phyloP scores from a whole-genome alignment of 1,140 invertebrate genomes.

The Diabrotica virgifera region DNA sequence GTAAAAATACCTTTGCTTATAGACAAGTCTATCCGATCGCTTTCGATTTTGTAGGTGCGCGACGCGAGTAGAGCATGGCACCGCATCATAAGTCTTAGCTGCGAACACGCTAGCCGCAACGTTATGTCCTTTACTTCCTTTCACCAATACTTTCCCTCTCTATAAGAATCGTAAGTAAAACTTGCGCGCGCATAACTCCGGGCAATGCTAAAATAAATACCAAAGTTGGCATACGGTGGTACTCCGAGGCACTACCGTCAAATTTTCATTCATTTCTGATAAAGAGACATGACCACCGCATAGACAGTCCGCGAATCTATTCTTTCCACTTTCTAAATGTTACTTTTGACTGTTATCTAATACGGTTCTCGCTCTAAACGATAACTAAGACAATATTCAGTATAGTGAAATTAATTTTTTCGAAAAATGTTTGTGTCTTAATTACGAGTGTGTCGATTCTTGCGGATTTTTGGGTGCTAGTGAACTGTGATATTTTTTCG shows the following conservation, averaged over 20 bases:
- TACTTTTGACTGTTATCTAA: constrained; percentile 19
- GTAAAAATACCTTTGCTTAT: background rate
- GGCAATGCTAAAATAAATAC: constrained; percentile 22
- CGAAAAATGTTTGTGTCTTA: constrained; percentile 11
- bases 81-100: constrained; percentile 10
- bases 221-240: constrained; percentile 22
- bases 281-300: background rate
- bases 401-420: constrained; percentile 5
- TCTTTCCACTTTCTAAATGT: constrained; percentile 17
- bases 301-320: background rate
- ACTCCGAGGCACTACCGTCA: constrained; percentile 19
- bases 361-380: background rate
- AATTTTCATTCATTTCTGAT: constrained; percentile 11
- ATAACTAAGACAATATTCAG: background rate
- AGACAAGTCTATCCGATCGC: background rate
- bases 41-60: background rate
- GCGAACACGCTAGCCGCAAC: background rate
- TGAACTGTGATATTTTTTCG: constrained; percentile 17
- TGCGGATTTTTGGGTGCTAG: constrained; percentile 9
- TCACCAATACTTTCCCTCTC: constrained; percentile 23
- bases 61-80: constrained; percentile 7
- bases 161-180: constrained; percentile 14
- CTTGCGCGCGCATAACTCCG: constrained; percentile 14
- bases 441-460: background rate
- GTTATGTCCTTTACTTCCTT: constrained; percentile 19